These are phyloP conservation scores for Carpatolechia fugitivella DNA, from an alignment of 2,888 invertebrate genomes.

Conservation along the genomic window DNA sequence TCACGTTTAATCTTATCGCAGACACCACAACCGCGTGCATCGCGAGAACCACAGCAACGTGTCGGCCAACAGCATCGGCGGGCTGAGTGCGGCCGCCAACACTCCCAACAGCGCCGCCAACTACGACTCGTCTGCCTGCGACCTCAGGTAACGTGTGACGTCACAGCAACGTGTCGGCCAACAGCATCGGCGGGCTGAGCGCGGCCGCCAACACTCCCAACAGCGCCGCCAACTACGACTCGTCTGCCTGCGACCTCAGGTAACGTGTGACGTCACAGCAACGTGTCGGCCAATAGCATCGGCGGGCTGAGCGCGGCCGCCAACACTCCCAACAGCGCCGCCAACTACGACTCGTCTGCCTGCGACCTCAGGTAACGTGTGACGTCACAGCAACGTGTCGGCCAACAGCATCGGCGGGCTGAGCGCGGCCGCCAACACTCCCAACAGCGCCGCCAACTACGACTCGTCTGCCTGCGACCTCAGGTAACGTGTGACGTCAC, in stretches of 20 bases:
- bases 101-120: slow-evolving; percentile 65
- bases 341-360: slow-evolving; percentile 33
- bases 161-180: too few species aligned
- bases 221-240: slow-evolving; percentile 52
- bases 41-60: slow-evolving; percentile 80
- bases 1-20: slow-evolving; percentile 28
- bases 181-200: background rate
- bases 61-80: slow-evolving; percentile 71
- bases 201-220: slow-evolving; percentile 41
- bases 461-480: slow-evolving; percentile 75
- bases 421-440: background rate
- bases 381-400: too few species aligned
- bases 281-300: background rate
- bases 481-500: slow-evolving; percentile 48
- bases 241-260: background rate
- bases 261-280: background rate
- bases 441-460: slow-evolving; percentile 60
- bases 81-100: slow-evolving; percentile 27
- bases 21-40: slow-evolving; percentile 87
- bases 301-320: background rate
- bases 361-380: background rate
- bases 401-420: background rate
- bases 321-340: slow-evolving; percentile 58
- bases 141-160: slow-evolving; percentile 5
- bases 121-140: slow-evolving; percentile 21